phyloP scores from a whole-genome alignment of 2,113 vertebrate genomes.

The Crotophaga sulcirostris region DNA sequence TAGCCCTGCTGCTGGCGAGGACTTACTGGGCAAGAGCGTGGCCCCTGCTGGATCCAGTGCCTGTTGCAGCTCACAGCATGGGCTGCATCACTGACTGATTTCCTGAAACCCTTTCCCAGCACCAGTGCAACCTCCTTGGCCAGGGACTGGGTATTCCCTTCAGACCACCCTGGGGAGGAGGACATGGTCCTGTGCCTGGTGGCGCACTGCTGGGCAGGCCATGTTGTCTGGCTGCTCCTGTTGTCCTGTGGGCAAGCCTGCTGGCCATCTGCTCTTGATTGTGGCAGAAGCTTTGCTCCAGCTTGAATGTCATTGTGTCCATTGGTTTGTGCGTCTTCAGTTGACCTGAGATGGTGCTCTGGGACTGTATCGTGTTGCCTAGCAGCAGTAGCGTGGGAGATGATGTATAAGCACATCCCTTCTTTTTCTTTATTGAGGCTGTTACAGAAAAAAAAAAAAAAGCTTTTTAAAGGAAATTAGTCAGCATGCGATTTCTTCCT shows the following conservation, averaged over 20 bases:
- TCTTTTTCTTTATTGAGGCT: constrained; percentile 6
- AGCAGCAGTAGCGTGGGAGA: neutral
- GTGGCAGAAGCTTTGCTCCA: neutral
- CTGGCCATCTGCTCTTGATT: neutral
- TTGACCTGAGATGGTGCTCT: constrained; percentile 6
- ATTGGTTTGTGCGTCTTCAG: fast-evolving
- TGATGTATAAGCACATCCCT: constrained; percentile 20
- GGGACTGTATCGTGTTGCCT: neutral
- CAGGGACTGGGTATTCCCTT: neutral
- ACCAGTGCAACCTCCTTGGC: neutral
- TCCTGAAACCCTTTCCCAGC: neutral
- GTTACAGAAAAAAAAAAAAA: neutral
- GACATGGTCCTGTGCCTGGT: fast-evolving
- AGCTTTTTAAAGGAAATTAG: neutral
- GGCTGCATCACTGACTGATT: neutral
- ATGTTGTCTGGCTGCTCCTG: neutral
- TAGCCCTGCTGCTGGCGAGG: neutral
- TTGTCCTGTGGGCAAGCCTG: neutral
- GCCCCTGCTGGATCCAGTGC: neutral
- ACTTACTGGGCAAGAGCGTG: neutral
- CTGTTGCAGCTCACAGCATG: neutral
- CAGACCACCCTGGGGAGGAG: fast-evolving
- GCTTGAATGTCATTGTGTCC: fast-evolving
- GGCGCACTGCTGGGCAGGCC: neutral
- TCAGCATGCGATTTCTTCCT: constrained; percentile 1